Base-by-base conservation (phyloP, 2,888 invertebrate genomes). In the Pandemis corylana region DNA sequence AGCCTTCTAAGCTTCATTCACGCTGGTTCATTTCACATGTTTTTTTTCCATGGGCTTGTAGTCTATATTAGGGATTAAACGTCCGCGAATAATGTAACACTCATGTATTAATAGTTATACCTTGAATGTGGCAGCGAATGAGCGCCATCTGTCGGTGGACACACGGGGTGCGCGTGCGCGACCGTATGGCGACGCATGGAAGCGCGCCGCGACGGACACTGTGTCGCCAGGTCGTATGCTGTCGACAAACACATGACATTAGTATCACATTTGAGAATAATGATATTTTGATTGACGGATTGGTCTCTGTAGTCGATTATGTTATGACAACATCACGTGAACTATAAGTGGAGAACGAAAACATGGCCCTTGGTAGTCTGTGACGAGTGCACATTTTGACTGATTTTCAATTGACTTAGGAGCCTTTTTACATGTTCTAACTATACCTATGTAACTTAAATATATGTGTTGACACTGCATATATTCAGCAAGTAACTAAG, bases 211-310 rank as follows among this genome's bases (percentile, higher is more conserved):
- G 96, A 96, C 73, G 97, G 97, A 85, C 97, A 96, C 86, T 97
- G 97, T 64, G 97, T 97, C 77, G 97, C 97, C 89, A 98, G 91
- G 91, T 98, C 98, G 87, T 97, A 97, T 64, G 97, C 97, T 96
- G 91, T 10, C 85, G 83, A 78, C 44, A 78, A 63, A 78, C 66
- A 46, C 36, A n/a, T 44, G 10, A 7, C 15, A 36, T 75, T 62
- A 62, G 49, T 49, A 5, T 28, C 5, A 13, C 2, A 20, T 65
- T 20, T 59, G 28, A 3, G 10, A 59, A 59, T 53, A 53, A 53
- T 15, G 59, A 20, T 9, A 28, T 12, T 59, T 28, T 59, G 10
- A 59, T 59, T 20, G 15, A 20, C 3, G 7, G 12, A 28, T n/a
- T 20, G 10, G 59, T 12, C 12, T 28, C 10, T 59, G 20, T 28